These are phyloP conservation scores for Tupiocoris notatus DNA, from an alignment of 2,888 invertebrate species.

Conservation along the genomic window DNA sequence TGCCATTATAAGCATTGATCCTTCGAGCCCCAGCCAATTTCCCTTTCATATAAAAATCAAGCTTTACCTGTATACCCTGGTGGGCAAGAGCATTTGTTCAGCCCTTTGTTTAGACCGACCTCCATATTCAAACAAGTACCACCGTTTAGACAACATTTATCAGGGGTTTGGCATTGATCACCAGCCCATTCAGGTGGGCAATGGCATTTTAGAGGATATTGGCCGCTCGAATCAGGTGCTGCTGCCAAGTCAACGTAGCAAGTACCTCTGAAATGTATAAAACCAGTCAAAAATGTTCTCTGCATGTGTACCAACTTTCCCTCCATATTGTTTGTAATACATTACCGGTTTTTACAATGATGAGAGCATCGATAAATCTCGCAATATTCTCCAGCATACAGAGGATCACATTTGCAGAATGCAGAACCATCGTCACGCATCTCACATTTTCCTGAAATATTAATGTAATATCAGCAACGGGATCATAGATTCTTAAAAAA, in stretches of 20 bases:
- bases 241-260: conserved; percentile 26
- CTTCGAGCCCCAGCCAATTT: not conserved
- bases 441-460: conserved; percentile 33
- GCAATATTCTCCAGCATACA: conserved; percentile 67
- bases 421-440: conserved; percentile 53
- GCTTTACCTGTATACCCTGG: conserved; percentile 57
- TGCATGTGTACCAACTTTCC: too few relatives aligned
- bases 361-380: conserved; percentile 69
- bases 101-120: conserved; percentile 52
- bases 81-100: conserved; percentile 58
- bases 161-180: conserved; percentile 63
- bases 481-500: too few relatives aligned
- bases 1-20: too few relatives aligned
- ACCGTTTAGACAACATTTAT: conserved; percentile 62
- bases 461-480: too few relatives aligned
- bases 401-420: conserved; percentile 65
- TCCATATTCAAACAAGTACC: conserved; percentile 58
- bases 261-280: conserved; percentile 29
- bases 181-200: conserved; percentile 68
- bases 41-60: too few relatives aligned
- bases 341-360: conserved; percentile 63
- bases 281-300: too few relatives aligned
- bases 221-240: conserved; percentile 44
- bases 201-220: conserved; percentile 55
- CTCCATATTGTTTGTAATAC: too few relatives aligned